Evolutionary conservation across 2,113 vertebrate species (phyloP).

Genomic region (Labeo catla): DNA sequence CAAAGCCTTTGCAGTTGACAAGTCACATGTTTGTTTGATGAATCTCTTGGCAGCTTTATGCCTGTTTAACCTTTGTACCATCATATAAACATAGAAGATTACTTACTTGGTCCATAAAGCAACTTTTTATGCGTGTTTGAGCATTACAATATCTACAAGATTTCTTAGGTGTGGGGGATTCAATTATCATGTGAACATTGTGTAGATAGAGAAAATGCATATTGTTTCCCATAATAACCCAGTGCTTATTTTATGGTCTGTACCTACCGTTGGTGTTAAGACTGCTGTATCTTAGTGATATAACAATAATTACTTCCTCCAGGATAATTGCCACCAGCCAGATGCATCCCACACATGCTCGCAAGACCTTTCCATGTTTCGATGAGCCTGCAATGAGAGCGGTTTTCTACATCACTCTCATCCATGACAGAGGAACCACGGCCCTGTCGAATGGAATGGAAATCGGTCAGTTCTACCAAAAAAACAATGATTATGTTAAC

Average conservation of each 20-base stretch:
- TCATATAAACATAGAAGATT: neutral
- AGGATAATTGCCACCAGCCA: constrained; percentile 90
- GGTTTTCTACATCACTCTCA: constrained; percentile 79
- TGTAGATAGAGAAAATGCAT: neutral
- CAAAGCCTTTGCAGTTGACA: neutral
- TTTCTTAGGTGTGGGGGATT: neutral
- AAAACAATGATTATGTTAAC: neutral
- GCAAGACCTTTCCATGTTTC: constrained; percentile 92
- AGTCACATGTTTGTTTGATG: constrained; percentile 21
- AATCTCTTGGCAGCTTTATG: neutral
- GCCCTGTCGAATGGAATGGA: constrained; percentile 86
- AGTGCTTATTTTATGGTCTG: neutral
- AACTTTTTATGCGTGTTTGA: neutral
- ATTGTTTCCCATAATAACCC: neutral
- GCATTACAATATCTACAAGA: neutral
- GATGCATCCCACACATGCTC: constrained; percentile 86
- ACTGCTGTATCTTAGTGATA: neutral
- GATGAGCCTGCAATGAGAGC: constrained; percentile 90
- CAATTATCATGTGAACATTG: neutral
- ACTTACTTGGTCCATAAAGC: neutral
- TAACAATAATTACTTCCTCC: constrained; percentile 22
- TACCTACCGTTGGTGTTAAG: neutral
- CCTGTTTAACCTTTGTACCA: constrained; percentile 18
- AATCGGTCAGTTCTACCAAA: constrained; percentile 64
- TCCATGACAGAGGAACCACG: constrained; percentile 59